These are phyloP conservation scores for Litocranius walleri DNA, from an alignment of 2,113 vertebrate genomes.

Conservation along the genomic window DNA sequence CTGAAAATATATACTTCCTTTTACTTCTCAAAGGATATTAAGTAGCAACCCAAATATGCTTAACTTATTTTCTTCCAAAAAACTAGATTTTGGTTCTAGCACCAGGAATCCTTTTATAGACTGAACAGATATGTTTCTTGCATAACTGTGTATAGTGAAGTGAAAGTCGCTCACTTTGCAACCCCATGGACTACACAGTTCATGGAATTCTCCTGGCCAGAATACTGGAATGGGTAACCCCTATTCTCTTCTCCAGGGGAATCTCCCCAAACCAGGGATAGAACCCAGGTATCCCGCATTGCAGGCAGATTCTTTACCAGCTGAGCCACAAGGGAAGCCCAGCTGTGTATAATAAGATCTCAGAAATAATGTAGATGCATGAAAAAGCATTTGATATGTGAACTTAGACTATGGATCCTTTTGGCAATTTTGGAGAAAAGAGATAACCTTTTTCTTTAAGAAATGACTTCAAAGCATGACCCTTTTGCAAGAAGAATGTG, in stretches of 20 bases:
- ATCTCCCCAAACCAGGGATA: not conserved
- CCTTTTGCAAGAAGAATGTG: not conserved
- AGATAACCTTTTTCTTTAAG: not conserved
- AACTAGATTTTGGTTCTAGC: conserved; percentile 25
- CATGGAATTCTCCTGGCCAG: not conserved
- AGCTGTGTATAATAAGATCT: not conserved
- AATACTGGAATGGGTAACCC: not conserved
- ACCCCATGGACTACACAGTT: not conserved
- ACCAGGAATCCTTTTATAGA: not conserved
- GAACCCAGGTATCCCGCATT: not conserved
- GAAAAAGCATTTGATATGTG: not conserved
- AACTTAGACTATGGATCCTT: not conserved
- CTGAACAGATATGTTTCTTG: not conserved
- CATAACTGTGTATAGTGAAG: not conserved
- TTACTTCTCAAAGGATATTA: conserved; percentile 19
- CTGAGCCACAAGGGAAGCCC: not conserved
- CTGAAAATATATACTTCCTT: not conserved
- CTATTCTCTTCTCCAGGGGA: not conserved
- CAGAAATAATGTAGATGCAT: not conserved
- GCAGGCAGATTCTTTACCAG: not conserved
- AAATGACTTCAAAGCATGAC: conserved; percentile 19
- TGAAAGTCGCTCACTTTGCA: not conserved
- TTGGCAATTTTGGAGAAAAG: not conserved
- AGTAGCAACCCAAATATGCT: not conserved
- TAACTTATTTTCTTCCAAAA: conserved; percentile 43